Conservation (phyloP, 2,113 vertebrate species). For the Bos javanicus region DNA sequence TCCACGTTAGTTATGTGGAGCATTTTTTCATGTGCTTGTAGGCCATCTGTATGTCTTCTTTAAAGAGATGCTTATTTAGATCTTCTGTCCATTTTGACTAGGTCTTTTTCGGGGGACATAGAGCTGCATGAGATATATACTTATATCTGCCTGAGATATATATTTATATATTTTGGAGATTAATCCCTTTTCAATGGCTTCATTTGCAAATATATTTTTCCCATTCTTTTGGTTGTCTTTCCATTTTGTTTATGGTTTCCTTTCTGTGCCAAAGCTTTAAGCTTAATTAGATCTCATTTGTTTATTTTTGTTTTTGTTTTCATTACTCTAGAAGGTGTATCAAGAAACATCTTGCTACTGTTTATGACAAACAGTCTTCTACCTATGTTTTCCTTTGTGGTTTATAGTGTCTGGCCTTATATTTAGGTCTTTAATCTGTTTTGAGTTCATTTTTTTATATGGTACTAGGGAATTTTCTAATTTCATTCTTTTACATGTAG, state of each 20-base stretch:
- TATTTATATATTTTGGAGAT: background rate
- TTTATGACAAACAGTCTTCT: background rate
- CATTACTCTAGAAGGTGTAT: background rate
- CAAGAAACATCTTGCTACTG: background rate
- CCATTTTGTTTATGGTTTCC: background rate
- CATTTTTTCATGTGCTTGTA: background rate
- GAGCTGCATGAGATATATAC: background rate
- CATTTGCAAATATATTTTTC: background rate
- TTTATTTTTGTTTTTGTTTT: background rate
- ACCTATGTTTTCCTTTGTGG: background rate
- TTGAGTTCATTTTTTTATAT: background rate
- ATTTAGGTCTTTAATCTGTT: background rate
- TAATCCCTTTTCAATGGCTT: background rate
- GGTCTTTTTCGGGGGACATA: rapidly evolving
- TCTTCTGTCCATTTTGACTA: background rate
- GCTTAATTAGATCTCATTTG: background rate
- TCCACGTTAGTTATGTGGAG: background rate
- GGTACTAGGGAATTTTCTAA: background rate
- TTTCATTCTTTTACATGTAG: background rate
- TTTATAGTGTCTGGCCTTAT: background rate
- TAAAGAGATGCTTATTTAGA: background rate
- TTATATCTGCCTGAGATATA: no score
- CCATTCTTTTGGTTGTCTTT: background rate
- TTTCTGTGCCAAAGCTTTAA: background rate
- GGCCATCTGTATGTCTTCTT: background rate